A percentile compares a stretch with the other conserved stretches of the same genome.
phyloP scores from a whole-genome alignment of 2,888 invertebrate species.

The Melitaea athalia region DNA sequence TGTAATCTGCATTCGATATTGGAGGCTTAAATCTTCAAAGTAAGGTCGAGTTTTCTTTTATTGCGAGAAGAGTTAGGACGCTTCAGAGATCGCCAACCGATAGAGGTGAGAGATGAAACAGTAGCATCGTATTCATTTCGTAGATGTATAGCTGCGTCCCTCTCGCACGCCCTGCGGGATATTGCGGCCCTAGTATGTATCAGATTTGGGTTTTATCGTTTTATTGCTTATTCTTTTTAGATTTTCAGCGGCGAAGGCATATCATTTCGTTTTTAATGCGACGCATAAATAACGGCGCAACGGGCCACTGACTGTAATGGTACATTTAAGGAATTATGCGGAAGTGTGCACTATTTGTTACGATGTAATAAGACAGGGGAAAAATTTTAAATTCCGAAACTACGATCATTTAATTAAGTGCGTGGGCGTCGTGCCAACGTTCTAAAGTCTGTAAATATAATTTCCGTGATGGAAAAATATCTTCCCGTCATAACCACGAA shows the following conservation, averaged over 20 bases:
- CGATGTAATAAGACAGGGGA: constrained; percentile 41
- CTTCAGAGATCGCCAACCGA: constrained; percentile 77
- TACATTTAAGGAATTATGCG: constrained; percentile 71
- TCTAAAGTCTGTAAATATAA: constrained; percentile 33
- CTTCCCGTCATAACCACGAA: constrained; percentile 37
- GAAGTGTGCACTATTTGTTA: constrained; percentile 68
- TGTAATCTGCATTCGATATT: constrained; percentile 75
- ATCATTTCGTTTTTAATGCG: constrained; percentile 82
- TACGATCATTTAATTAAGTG: constrained; percentile 46
- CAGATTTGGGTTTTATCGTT: constrained; percentile 83
- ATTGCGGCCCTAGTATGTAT: constrained; percentile 79
- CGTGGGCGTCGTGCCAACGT: constrained; percentile 40
- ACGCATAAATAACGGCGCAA: constrained; percentile 75
- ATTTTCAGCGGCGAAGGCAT: constrained; percentile 81
- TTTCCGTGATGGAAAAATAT: constrained; percentile 33
- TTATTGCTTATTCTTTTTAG: constrained; percentile 83
- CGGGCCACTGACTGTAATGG: constrained; percentile 76
- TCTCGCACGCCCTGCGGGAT: constrained; percentile 74
- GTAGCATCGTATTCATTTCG: constrained; percentile 80
- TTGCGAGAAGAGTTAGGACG: constrained; percentile 73
- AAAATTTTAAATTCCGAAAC: constrained; percentile 41
- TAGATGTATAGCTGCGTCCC: constrained; percentile 71
- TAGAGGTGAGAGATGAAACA: constrained; percentile 83
- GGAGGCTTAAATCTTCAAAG: constrained; percentile 52
- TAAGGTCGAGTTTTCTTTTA: constrained; percentile 70